Evolutionary conservation across 1,140 invertebrate species (phyloP).

Genomic region (Belonocnema kinseyi): DNA sequence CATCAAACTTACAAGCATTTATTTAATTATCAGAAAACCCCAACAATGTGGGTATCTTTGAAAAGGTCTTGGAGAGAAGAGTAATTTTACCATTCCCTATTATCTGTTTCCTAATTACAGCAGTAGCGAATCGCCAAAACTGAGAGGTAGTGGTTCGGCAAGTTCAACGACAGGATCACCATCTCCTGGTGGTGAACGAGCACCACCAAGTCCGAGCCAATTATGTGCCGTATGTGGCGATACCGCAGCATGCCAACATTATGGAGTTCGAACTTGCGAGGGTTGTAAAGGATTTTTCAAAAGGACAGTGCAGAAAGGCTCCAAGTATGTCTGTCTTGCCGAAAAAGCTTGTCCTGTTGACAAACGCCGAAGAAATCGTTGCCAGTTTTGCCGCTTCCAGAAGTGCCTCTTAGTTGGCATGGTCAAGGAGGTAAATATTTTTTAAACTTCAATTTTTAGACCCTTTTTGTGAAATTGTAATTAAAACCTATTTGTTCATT

Average conservation of each 20-base stretch:
- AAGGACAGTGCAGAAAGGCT: conserved; percentile 98
- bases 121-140: conserved; percentile 75
- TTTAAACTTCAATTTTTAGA: background rate
- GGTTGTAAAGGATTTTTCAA: conserved; percentile 98
- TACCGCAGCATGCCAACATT: conserved; percentile 98
- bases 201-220: conserved; percentile 86
- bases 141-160: conserved; percentile 61
- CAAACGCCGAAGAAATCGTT: conserved; percentile 96
- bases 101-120: conserved; percentile 33
- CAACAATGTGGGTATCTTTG: too few species aligned
- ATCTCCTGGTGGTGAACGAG: conserved; percentile 75
- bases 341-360: conserved; percentile 99
- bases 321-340: conserved; percentile 98
- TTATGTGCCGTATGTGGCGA: conserved; percentile 99
- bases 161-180: conserved; percentile 59
- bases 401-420: conserved; percentile 99
- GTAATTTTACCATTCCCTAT: background rate
- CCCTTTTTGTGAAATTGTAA: background rate
- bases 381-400: conserved; percentile 99
- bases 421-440: conserved; percentile 92
- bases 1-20: too few species aligned
- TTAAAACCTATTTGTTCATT: background rate
- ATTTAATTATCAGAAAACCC: too few species aligned
- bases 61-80: too few species aligned
- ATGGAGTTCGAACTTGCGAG: conserved; percentile 97